A percentile compares a stretch with the other conserved stretches of the same genome.
Evolutionary conservation across 2,888 invertebrate species (phyloP).

Genomic region (Sylvicola fuscatus): DNA sequence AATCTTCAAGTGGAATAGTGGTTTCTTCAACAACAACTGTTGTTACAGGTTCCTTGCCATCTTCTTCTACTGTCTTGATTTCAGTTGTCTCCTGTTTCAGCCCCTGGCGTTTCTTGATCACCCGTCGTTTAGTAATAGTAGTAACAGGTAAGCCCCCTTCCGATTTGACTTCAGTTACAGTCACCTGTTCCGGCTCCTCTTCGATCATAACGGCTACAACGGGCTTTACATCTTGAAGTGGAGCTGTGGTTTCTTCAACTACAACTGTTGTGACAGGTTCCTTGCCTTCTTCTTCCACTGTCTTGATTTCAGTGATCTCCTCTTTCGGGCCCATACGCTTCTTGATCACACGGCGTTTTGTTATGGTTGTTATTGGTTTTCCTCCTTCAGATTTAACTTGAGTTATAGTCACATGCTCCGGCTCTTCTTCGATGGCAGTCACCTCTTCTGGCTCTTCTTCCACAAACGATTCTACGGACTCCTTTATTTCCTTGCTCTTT

Average conservation of each 20-base stretch:
- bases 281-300: constrained; percentile 16
- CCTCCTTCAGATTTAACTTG: constrained; percentile 18
- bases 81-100: constrained; percentile 14
- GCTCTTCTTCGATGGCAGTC: too few species aligned
- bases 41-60: constrained; percentile 17
- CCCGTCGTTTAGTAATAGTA: constrained; percentile 14
- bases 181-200: constrained; percentile 17
- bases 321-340: constrained; percentile 13
- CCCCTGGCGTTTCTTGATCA: constrained; percentile 12
- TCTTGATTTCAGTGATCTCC: constrained; percentile 19
- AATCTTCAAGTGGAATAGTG: constrained; percentile 8
- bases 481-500: neutral
- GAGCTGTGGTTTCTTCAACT: constrained; percentile 13
- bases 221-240: constrained; percentile 7
- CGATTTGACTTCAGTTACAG: constrained; percentile 6
- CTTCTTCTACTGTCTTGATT: constrained; percentile 16
- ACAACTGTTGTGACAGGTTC: constrained; percentile 17
- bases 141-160: constrained; percentile 13
- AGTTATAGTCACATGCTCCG: constrained; percentile 10
- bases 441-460: constrained; percentile 11
- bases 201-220: constrained; percentile 14
- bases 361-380: constrained; percentile 15
- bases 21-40: constrained; percentile 13
- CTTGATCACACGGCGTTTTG: constrained; percentile 18
- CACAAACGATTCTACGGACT: constrained; percentile 10